Evolutionary conservation across 1,140 invertebrate genomes (phyloP).

Genomic region (Aphelinus atriplicis): DNA sequence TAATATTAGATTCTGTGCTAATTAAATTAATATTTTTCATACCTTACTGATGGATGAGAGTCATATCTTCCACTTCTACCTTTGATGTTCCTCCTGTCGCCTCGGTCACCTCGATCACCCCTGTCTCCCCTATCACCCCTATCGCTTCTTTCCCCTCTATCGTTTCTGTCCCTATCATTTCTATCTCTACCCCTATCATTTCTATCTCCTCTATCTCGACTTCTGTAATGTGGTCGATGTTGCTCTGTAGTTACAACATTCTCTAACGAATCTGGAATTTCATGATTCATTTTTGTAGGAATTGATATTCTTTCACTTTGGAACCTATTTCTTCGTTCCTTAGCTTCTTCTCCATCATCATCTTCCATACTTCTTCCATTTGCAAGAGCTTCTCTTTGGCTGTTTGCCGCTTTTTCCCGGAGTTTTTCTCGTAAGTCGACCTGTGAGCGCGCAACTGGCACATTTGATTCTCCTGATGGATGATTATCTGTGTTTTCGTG

Average conservation of each 20-base stretch:
- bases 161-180: constrained; percentile 49
- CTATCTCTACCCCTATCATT: constrained; percentile 46
- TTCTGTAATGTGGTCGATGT: constrained; percentile 41
- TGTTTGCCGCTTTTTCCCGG: constrained; percentile 19
- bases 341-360: constrained; percentile 59
- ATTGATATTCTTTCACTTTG: constrained; percentile 58
- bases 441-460: constrained; percentile 17
- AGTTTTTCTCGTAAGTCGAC: constrained; percentile 28
- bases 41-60: constrained; percentile 42
- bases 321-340: constrained; percentile 61
- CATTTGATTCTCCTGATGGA: constrained; percentile 25
- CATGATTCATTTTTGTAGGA: constrained; percentile 56
- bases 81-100: constrained; percentile 49
- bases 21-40: constrained; percentile 13
- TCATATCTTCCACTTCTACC: constrained; percentile 51
- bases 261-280: constrained; percentile 61
- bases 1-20: too few species aligned
- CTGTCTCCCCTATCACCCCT: constrained; percentile 50
- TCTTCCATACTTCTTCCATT: constrained; percentile 53
- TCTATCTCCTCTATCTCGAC: constrained; percentile 46
- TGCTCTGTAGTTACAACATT: constrained; percentile 58
- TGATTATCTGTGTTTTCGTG: constrained; percentile 25
- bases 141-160: constrained; percentile 48
- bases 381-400: constrained; percentile 42
- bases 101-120: constrained; percentile 46